Evolutionary conservation across 2,888 invertebrate genomes (phyloP).

Genomic region (Tetragnatha montana): DNA sequence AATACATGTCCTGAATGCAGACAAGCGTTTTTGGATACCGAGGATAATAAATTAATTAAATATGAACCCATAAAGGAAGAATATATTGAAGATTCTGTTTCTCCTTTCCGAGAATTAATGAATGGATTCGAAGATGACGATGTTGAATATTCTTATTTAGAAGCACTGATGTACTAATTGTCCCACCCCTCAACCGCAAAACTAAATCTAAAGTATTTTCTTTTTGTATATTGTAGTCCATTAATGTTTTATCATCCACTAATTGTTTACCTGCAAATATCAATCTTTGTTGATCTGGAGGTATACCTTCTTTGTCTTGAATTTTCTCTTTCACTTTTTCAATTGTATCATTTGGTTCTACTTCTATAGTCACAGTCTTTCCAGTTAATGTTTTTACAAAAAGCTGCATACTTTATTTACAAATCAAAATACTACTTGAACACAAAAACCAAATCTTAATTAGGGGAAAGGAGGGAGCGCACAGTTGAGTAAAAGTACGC

Average conservation of each 20-base stretch:
- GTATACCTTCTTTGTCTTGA: constrained; percentile 93
- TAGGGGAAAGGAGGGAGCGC: too few relatives aligned
- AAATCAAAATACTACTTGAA: background rate
- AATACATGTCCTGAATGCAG: too few relatives aligned
- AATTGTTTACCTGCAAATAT: constrained; percentile 81
- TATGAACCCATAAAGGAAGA: too few relatives aligned
- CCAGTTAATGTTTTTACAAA: constrained; percentile 81
- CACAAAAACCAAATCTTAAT: background rate
- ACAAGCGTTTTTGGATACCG: too few relatives aligned
- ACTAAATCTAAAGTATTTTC: constrained; percentile 41
- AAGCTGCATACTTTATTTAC: constrained; percentile 33
- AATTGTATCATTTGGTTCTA: constrained; percentile 93
- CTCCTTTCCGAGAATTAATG: too few relatives aligned
- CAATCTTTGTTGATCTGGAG: constrained; percentile 91
- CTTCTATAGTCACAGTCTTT: constrained; percentile 94
- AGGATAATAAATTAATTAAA: too few relatives aligned
- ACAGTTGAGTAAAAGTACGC: too few relatives aligned
- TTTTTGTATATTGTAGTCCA: constrained; percentile 76
- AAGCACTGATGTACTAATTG: background rate
- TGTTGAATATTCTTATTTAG: too few relatives aligned
- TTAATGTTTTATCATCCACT: constrained; percentile 80
- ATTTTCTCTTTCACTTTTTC: constrained; percentile 96
- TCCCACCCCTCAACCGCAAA: constrained; percentile 27
- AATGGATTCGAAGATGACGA: too few relatives aligned
- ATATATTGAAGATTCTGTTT: too few relatives aligned